A percentile compares a stretch with the other conserved stretches of the same genome.
These are phyloP conservation scores for Hemicrepidius hirtus DNA, from an alignment of 2,888 invertebrate genomes.

Conservation along the genomic window DNA sequence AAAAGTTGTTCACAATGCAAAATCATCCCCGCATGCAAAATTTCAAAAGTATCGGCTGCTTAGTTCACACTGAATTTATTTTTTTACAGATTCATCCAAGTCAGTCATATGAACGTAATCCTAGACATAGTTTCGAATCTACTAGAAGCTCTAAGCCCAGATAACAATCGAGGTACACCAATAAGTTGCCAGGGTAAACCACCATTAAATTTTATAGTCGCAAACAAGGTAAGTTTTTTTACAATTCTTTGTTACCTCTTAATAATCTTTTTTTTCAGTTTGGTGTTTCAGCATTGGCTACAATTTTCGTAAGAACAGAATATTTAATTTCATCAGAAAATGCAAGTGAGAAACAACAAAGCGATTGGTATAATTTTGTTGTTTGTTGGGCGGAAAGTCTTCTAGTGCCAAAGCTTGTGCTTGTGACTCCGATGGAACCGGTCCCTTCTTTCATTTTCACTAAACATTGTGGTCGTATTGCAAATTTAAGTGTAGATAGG, in stretches of 20 bases:
- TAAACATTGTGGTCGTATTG: slow-evolving; percentile 66
- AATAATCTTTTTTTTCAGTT: slow-evolving; percentile 70
- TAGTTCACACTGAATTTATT: too few species aligned
- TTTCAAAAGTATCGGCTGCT: too few species aligned
- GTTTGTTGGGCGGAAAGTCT: slow-evolving; percentile 73
- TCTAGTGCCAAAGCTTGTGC: slow-evolving; percentile 53
- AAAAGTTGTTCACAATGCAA: too few species aligned
- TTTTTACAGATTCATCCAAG: slow-evolving; percentile 66
- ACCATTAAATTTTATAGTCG: slow-evolving; percentile 71
- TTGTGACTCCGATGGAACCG: slow-evolving; percentile 66
- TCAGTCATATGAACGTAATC: slow-evolving; percentile 67
- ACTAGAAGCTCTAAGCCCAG: slow-evolving; percentile 65
- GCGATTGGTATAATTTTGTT: slow-evolving; percentile 75
- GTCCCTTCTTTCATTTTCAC: slow-evolving; percentile 66
- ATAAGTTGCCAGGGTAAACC: slow-evolving; percentile 68
- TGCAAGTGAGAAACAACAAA: slow-evolving; percentile 65
- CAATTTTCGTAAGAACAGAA: slow-evolving; percentile 74
- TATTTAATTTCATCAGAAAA: slow-evolving; percentile 69
- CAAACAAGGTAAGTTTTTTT: slow-evolving; percentile 72
- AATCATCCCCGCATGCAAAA: too few species aligned
- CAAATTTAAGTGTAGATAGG: slow-evolving; percentile 62
- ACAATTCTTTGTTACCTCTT: not conserved
- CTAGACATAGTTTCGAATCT: slow-evolving; percentile 67
- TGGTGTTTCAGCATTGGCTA: slow-evolving; percentile 75
- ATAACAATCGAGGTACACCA: slow-evolving; percentile 67